phyloP scores from a whole-genome alignment of 2,797 vertebrate species.

The Coilia nasus region DNA sequence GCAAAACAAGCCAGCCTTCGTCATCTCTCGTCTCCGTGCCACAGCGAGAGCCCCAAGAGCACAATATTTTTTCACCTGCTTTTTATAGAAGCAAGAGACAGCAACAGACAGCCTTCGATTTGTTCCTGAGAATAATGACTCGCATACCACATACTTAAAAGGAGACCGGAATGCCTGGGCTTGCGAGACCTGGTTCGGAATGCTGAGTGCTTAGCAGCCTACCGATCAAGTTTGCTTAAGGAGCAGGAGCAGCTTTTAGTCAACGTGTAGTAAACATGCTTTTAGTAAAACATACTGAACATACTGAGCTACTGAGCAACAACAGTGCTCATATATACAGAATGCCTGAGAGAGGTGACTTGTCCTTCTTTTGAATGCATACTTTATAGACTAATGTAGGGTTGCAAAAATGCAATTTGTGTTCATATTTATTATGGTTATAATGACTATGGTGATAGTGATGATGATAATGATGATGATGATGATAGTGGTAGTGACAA shows the following conservation, averaged over 20 bases:
- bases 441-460: background rate
- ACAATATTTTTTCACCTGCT: slow-evolving; percentile 45
- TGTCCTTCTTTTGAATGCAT: background rate
- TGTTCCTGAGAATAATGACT: slow-evolving; percentile 43
- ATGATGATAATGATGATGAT: too few relatives aligned
- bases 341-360: background rate
- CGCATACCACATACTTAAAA: slow-evolving; percentile 68
- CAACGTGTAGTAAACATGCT: background rate
- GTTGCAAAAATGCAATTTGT: background rate
- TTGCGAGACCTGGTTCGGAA: slow-evolving; percentile 44
- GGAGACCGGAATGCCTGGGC: slow-evolving; percentile 51
- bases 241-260: background rate
- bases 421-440: background rate
- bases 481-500: too few relatives aligned
- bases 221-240: slow-evolving; percentile 28
- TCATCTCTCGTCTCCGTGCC: slow-evolving; percentile 13
- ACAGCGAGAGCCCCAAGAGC: slow-evolving; percentile 45
- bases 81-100: slow-evolving; percentile 59
- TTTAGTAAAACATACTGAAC: background rate
- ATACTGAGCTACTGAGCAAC: background rate
- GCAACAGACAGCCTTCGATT: slow-evolving; percentile 1
- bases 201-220: background rate
- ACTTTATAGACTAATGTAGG: background rate
- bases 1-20: slow-evolving; percentile 28
- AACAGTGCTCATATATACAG: background rate